These are phyloP conservation scores for Dryococelus australis DNA, from an alignment of 2,888 invertebrate genomes.

Conservation along the genomic window DNA sequence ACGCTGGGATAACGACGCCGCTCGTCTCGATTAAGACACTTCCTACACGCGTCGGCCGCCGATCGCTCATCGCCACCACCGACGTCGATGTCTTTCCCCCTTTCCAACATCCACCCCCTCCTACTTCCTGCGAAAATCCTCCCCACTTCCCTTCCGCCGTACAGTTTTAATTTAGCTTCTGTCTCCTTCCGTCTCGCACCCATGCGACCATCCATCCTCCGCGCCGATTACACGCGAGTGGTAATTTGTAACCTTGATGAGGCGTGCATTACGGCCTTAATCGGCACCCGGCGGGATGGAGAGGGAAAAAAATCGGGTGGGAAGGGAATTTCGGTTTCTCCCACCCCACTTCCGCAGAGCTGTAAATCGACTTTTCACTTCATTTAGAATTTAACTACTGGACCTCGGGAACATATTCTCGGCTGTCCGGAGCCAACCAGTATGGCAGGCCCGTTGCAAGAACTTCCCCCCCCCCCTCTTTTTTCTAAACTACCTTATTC, in stretches of 20 bases:
- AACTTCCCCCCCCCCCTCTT: too few relatives aligned
- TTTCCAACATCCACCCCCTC: background rate
- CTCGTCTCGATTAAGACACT: slow-evolving; percentile 16
- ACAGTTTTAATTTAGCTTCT: background rate
- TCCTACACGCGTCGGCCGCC: background rate
- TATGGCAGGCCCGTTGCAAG: too few relatives aligned
- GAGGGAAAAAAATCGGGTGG: background rate
- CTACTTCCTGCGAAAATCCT: background rate
- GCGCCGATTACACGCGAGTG: background rate
- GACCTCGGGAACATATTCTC: too few relatives aligned
- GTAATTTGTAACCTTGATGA: slow-evolving; percentile 16
- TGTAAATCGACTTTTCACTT: slow-evolving; percentile 1
- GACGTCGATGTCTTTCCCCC: background rate
- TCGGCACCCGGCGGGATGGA: background rate
- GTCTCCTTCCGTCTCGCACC: background rate
- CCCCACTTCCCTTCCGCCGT: background rate
- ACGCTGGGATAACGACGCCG: background rate
- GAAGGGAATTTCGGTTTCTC: background rate
- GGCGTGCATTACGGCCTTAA: background rate
- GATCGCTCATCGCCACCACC: slow-evolving; percentile 16
- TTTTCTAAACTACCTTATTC: too few relatives aligned
- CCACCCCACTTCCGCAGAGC: background rate
- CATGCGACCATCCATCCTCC: background rate
- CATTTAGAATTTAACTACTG: background rate
- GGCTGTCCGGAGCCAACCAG: too few relatives aligned